Evolutionary conservation across 1,140 invertebrate genomes (phyloP), one percentile per base, ranked within the genome.

Genomic region (Tetragnatha versicolor): DNA sequence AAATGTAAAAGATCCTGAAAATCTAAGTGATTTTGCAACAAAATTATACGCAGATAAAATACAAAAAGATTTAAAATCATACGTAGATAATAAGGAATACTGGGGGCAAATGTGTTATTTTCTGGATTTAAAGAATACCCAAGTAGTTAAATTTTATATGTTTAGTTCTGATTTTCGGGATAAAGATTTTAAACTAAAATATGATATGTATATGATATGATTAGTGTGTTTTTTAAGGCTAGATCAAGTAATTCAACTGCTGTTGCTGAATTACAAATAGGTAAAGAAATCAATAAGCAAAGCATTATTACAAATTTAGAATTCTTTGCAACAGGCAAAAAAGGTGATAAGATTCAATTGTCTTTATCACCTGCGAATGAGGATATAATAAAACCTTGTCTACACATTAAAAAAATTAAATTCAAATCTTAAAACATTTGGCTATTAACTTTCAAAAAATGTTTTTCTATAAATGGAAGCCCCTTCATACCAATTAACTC

Each of bases 341-440:
- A 22, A 22, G 42, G 14, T 20, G 60, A 63, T 10, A 2, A 22
- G 22, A 39, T 39, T 12, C 20, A 2, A 22, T 63, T 42, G 27
- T 63, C 60, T 39, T 33, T 63, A 20, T 9, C 25, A 9, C 9
- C 60, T 22, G n/a, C n/a, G n/a, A n/a, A n/a, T n/a, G 2, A 20
- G 17, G 29, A 35, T 39, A 39, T 39, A 37, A 39, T 63, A 39
- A 63, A 63, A 14, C 20, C 60, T 37, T 63, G 27, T 63, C 27
- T 63, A 42, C 60, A 63, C 10, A 63, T 25, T 39, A 37, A 63
- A 20, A 63, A 63, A 12, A 37, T 39, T 22, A 22, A 63, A 7
- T 39, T 63, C 25, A n/a, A n/a, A n/a, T n/a, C n/a, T n/a, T n/a
- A n/a, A n/a, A n/a, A n/a, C n/a, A n/a, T n/a, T n/a, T n/a, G n/a